Evolutionary conservation across 2,888 invertebrate species (phyloP), one percentile per base, ranked within the genome.

Genomic region (Stenotaenia linearis): DNA sequence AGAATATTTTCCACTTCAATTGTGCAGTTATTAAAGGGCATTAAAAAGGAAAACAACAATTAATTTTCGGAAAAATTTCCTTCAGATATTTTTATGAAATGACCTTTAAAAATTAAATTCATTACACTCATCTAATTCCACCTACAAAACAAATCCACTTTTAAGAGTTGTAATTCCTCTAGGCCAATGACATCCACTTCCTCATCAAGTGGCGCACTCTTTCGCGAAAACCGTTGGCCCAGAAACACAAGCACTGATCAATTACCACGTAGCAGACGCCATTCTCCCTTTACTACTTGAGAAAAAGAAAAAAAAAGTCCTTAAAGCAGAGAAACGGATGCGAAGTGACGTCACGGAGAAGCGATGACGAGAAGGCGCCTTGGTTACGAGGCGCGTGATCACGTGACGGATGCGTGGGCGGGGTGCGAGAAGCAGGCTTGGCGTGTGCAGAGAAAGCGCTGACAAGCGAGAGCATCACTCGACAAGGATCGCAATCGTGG

Each of bases 351-450:
- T 69, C 69, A 69, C 15, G 4, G 1, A 28, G n/a, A 10, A 21
- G 21, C 18, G 56, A 69, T 28, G 69, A 69, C 69, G 69, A 25
- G 69, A 69, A 69, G 69, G 69, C 69, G 69, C 69, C 69, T 69
- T 69, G 69, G 69, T 69, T 69, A 69, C 69, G 69, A 69, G 69
- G 69, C 28, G 69, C 69, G 69, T 69, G 69, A 28, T 69, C 69
- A 69, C 69, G 69, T 69, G 69, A 69, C 69, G 69, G 69, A 28
- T 69, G 69, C 25, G 69, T 69, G 69, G 69, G 69, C 69, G 69
- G 69, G 69, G 69, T 69, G 69, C 69, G 69, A 69, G 69, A 69
- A 69, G 25, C 69, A 28, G 6, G 28, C 23, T 28, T 28, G 69
- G 69, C 69, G 69, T 69, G 15, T 69, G 69, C 69, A 69, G 69